Conservation (phyloP, 2,113 vertebrate genomes). For the Ramphastos sulfuratus region DNA sequence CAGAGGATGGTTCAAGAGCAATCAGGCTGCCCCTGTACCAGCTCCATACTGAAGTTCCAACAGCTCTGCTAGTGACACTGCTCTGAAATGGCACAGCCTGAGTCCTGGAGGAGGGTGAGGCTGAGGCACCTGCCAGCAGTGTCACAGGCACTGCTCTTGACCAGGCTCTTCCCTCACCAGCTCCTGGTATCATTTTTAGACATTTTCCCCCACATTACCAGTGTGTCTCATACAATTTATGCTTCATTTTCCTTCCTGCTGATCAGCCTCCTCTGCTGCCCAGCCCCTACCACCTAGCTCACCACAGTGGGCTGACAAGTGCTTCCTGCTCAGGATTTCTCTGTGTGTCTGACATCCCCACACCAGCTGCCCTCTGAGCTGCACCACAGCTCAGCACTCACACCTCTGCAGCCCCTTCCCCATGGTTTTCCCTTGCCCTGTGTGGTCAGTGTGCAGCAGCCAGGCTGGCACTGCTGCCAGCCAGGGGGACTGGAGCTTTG, state of each 20-base stretch:
- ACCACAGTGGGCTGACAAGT: neutral
- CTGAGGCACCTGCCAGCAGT: neutral
- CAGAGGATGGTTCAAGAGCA: neutral
- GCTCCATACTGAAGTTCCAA: neutral
- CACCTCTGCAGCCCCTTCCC: neutral
- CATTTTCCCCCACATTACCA: neutral
- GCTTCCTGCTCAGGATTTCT: neutral
- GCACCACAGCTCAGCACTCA: neutral
- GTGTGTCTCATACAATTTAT: neutral
- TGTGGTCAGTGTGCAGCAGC: neutral
- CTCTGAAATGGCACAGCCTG: neutral
- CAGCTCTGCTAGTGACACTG: neutral
- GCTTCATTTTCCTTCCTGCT: neutral
- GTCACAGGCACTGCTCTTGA: neutral
- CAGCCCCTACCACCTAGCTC: neutral
- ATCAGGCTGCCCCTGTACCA: neutral
- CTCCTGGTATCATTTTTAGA: neutral
- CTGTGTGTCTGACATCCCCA: neutral
- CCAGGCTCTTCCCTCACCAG: neutral
- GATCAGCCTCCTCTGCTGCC: neutral
- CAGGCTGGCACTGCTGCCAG: too few relatives aligned
- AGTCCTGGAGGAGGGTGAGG: neutral
- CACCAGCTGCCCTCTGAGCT: neutral
- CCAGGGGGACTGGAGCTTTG: neutral
- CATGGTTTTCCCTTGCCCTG: neutral